Conservation (phyloP, 2,113 vertebrate genomes). For the Raja brachyura region DNA sequence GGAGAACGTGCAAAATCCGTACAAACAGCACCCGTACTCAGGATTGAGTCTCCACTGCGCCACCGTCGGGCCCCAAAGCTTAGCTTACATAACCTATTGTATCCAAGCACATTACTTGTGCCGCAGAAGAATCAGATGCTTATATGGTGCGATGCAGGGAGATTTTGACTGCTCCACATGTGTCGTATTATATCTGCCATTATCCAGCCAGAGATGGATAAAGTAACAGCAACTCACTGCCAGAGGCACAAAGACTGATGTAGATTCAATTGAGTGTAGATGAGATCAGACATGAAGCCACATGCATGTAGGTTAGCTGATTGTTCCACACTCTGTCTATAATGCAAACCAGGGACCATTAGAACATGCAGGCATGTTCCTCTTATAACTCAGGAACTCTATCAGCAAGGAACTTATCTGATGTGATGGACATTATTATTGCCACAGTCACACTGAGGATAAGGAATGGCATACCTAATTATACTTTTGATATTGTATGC, state of each 20-base stretch:
- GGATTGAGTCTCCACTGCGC: too few relatives aligned
- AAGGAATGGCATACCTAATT: background rate
- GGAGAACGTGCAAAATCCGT: too few relatives aligned
- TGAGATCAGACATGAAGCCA: conserved; percentile 15
- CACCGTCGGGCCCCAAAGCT: too few relatives aligned
- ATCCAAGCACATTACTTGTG: background rate
- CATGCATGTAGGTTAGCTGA: background rate
- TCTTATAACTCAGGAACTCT: background rate
- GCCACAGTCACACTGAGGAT: background rate
- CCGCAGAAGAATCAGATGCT: background rate
- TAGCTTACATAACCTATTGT: too few relatives aligned
- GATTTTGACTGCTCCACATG: background rate
- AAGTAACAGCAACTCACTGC: background rate
- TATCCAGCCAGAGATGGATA: background rate
- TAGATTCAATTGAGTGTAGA: background rate
- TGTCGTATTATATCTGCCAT: conserved; percentile 30
- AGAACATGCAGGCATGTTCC: background rate
- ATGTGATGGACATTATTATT: background rate
- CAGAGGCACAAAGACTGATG: background rate
- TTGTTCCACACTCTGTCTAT: conserved; percentile 4
- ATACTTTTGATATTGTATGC: conserved; percentile 2
- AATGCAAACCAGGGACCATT: background rate
- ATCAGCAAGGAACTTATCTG: background rate
- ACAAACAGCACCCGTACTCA: too few relatives aligned
- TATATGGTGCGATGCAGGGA: background rate